Evolutionary conservation across 2,113 vertebrate species (phyloP).

Genomic region (Pedetes capensis): DNA sequence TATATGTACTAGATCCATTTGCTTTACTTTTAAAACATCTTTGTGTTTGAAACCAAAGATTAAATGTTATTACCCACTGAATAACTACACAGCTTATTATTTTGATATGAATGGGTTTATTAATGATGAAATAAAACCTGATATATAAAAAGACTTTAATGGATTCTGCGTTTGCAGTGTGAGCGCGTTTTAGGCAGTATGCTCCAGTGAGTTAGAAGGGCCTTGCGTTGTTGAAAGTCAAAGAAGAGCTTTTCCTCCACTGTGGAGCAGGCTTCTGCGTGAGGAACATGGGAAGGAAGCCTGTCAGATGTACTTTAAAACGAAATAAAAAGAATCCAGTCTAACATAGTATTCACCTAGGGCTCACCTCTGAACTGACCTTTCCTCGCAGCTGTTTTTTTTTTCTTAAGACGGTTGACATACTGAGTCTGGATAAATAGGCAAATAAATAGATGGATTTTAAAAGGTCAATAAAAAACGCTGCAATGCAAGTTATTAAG

Average conservation of each 20-base stretch:
- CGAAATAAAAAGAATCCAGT: slow-evolving; percentile 59
- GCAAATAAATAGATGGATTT: slow-evolving; percentile 13
- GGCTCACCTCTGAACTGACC: slow-evolving; percentile 62
- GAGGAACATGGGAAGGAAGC: slow-evolving; percentile 51
- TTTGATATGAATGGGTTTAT: not conserved
- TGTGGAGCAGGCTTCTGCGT: slow-evolving; percentile 14
- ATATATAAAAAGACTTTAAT: not conserved
- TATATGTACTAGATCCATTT: not conserved
- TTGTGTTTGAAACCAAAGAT: slow-evolving; percentile 27
- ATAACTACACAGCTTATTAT: not conserved
- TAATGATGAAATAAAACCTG: not conserved
- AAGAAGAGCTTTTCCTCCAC: not conserved
- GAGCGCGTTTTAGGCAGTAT: not conserved
- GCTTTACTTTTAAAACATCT: not conserved
- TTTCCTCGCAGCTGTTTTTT: slow-evolving; percentile 35
- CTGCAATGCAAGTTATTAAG: slow-evolving; percentile 58
- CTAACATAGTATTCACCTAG: slow-evolving; percentile 29
- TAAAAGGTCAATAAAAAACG: slow-evolving; percentile 51
- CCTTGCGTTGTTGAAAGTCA: not conserved
- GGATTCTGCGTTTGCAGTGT: not conserved
- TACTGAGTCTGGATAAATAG: not conserved
- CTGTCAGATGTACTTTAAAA: slow-evolving; percentile 53
- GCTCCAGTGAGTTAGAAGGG: not conserved
- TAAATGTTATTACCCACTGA: slow-evolving; percentile 14
- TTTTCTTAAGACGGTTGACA: slow-evolving; percentile 2